These are phyloP conservation scores for Phymatocera aterrima DNA, from an alignment of 2,888 invertebrate genomes.

Conservation along the genomic window DNA sequence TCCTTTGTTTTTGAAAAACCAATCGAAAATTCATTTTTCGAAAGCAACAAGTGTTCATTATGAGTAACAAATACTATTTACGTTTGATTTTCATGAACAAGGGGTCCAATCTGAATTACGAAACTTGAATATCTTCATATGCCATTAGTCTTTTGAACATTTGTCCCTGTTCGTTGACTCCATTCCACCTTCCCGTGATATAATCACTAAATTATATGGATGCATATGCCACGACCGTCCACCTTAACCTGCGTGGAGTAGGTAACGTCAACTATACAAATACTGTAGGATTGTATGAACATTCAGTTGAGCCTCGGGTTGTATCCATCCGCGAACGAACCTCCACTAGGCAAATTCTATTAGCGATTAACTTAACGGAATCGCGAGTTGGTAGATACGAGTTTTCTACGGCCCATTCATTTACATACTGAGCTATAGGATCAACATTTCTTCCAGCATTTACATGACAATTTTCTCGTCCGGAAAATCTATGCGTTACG, in stretches of 20 bases:
- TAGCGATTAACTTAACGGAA: slow-evolving; percentile 38
- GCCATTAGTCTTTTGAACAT: too few relatives aligned
- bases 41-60: too few relatives aligned
- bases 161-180: too few relatives aligned
- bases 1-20: too few relatives aligned
- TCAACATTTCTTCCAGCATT: slow-evolving; percentile 37
- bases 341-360: slow-evolving; percentile 34
- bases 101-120: too few relatives aligned
- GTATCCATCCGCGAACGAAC: slow-evolving; percentile 14
- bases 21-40: too few relatives aligned
- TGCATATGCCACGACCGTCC: neutral
- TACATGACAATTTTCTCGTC: neutral
- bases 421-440: slow-evolving; percentile 17
- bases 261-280: neutral
- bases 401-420: slow-evolving; percentile 8
- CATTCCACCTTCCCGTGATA: neutral
- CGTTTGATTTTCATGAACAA: too few relatives aligned
- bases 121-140: too few relatives aligned
- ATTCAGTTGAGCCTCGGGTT: neutral
- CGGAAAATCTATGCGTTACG: neutral
- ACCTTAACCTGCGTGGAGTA: slow-evolving; percentile 21
- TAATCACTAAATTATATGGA: neutral
- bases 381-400: slow-evolving; percentile 11
- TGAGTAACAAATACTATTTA: too few relatives aligned
- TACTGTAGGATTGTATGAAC: neutral